These are phyloP conservation scores for Dasypus novemcinctus DNA, from an alignment of 2,113 vertebrate genomes.

Conservation along the genomic window DNA sequence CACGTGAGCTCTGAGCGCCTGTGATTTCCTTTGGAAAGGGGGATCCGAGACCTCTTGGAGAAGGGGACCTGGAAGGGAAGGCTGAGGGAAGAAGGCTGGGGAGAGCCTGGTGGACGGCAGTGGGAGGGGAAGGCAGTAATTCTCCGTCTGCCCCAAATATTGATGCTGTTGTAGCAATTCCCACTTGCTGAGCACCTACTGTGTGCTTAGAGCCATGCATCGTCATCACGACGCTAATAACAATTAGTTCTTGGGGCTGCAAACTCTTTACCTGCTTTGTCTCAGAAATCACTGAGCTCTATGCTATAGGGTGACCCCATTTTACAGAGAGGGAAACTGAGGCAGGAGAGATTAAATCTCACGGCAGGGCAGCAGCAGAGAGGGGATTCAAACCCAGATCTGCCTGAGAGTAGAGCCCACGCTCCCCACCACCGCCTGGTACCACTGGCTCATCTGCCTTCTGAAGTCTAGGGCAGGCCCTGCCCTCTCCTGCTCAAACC, in stretches of 20 bases:
- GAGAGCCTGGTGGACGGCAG: background rate
- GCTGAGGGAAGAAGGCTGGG: background rate
- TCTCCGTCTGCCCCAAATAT: too few relatives aligned
- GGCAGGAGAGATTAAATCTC: background rate
- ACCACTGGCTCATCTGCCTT: background rate
- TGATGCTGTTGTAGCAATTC: background rate
- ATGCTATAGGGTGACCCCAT: background rate
- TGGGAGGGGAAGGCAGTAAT: background rate
- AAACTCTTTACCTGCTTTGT: background rate
- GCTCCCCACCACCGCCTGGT: background rate
- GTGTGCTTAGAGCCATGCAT: background rate
- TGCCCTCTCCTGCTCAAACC: background rate
- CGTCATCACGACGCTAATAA: background rate
- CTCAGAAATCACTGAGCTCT: background rate
- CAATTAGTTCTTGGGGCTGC: background rate
- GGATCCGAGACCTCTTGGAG: background rate
- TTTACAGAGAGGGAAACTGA: background rate
- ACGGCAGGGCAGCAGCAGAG: too few relatives aligned
- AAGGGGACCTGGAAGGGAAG: background rate
- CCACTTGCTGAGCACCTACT: background rate
- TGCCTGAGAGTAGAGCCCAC: too few relatives aligned
- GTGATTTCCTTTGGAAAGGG: background rate
- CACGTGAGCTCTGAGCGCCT: background rate
- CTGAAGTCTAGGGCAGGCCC: background rate
- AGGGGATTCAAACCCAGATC: background rate